A percentile compares a stretch with the other conserved stretches of the same genome.
Conservation (phyloP, 2,113 vertebrate species). For the Archilochus colubris region DNA sequence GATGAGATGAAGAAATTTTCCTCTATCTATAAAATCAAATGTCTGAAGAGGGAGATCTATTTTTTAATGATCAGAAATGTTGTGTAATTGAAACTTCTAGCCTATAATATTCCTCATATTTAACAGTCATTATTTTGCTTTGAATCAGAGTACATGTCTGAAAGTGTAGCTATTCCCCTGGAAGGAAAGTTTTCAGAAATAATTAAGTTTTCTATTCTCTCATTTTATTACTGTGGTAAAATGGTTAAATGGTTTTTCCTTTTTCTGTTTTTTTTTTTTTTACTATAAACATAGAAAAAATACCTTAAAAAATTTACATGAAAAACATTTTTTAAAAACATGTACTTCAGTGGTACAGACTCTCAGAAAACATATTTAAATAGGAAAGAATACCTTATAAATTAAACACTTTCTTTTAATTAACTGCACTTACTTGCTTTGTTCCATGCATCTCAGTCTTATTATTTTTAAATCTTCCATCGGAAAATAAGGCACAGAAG, state of each 20-base stretch:
- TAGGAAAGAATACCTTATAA: background rate
- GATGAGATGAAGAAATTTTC: background rate
- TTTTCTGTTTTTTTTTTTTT: too few species aligned
- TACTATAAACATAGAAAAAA: background rate
- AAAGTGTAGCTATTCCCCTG: background rate
- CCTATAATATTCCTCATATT: background rate
- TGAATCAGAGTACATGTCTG: background rate
- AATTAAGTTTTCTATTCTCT: background rate
- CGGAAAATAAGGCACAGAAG: background rate
- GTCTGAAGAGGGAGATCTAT: background rate
- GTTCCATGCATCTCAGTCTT: background rate
- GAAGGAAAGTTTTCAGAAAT: background rate
- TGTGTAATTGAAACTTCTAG: background rate
- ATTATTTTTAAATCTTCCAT: background rate
- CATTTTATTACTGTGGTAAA: background rate
- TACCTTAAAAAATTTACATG: background rate
- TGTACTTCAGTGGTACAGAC: background rate
- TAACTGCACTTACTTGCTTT: background rate
- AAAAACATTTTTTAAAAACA: background rate
- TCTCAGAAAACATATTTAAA: background rate
- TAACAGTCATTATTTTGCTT: background rate
- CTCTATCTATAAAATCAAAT: background rate
- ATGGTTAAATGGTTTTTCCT: accelerated
- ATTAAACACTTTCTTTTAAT: background rate
- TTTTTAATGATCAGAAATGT: background rate